Evolutionary conservation across 64 coral and sea anemone genomes (phyloP), one percentile per base, ranked within the genome.

Genomic region (Exaiptasia diaphana): DNA sequence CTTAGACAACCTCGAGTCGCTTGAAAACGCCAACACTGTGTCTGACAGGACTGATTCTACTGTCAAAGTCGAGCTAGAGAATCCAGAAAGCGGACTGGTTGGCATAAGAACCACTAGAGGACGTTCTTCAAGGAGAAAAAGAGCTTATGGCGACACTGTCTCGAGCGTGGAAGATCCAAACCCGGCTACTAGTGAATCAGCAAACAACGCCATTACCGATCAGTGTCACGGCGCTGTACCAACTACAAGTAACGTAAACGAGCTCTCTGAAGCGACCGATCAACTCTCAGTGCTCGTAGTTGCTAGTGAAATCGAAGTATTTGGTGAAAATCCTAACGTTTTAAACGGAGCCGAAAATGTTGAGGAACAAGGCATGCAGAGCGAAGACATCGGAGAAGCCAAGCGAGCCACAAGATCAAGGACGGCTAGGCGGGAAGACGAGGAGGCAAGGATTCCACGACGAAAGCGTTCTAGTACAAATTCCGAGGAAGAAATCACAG

Each of bases 201-300:
- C 91, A 89, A 94, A 94, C 80, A 89, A 87, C 74, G 87, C 91
- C 81, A 89, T 88, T 65, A 59, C 91, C 40, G 86, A 82, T 71
- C 59, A 52, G 83, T 94, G 91, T 94, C 91, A 94, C 91, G 91
- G 85, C 41, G 38, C 13, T 4, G 36, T 38, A 25, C 20, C 38
- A 37, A 73, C 39, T 13, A 49, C 38, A 15, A 23, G 36, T 67
- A 89, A 83, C 85, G 71, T 64, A 35, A 85, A 88, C 59, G 74
- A 83, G 58, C 78, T 79, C 60, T 70, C 80, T 79, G 80, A 83
- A 52, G 50, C 86, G 9, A 88, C 91, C 13, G 91, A 89, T 71
- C 86, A 94, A 50, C 77, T 77, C 55, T 73, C 79, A 38, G 91
- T 94, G 43, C 91, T 88, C 17, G 72, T 94, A 31, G 91, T 94